Base-by-base conservation (phyloP, 1,140 invertebrate species). In the Sminthurinus signatus region DNA sequence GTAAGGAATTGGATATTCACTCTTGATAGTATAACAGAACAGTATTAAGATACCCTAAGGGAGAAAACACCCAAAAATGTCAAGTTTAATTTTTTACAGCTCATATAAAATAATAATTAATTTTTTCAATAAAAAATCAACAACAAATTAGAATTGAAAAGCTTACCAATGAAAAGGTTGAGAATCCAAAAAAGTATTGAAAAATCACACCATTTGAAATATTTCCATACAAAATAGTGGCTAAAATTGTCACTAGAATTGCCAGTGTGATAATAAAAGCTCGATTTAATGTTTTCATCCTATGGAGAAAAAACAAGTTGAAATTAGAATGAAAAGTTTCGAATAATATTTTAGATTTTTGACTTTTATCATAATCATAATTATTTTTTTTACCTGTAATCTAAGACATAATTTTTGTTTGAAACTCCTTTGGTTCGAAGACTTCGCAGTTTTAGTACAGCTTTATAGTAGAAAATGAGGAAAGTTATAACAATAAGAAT, bases 11-110 rank as follows among this genome's bases (percentile, higher is more conserved):
- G 66, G 66, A 42, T 60, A 58, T 25, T 68, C 66, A 58, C 62
- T 68, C 44, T 64, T 60, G 42, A 68, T 51, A 19, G 66, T 68
- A 52, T 68, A 68, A 12, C n/a, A 57, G 21, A 68, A n/a, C 32
- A 68, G 52, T 5, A 68, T 43, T n/a, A 58, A 29, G 19, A 64
- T 43, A 36, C 66, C 66, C 66, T 68, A 50, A 17, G 21, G 39
- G n/a, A 42, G 54, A 48, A 5, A 46, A n/a, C n/a, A n/a, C n/a
- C n/a, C n/a, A n/a, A n/a, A n/a, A n/a, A n/a, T n/a, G n/a, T 28
- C 42, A 14, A 29, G 48, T 28, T 14, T 48, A 56, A 27, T 54
- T 54, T 2, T 23, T 28, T 25, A 17, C 39, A 10, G 5, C 15
- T 42, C 28, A 29, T 50, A 28, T 3, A 31, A 43, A 57, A 31